A percentile compares a stretch with the other conserved stretches of the same genome.
These are phyloP conservation scores for Drosophila takahashii DNA, from an alignment of 1,140 invertebrate species.

Conservation along the genomic window DNA sequence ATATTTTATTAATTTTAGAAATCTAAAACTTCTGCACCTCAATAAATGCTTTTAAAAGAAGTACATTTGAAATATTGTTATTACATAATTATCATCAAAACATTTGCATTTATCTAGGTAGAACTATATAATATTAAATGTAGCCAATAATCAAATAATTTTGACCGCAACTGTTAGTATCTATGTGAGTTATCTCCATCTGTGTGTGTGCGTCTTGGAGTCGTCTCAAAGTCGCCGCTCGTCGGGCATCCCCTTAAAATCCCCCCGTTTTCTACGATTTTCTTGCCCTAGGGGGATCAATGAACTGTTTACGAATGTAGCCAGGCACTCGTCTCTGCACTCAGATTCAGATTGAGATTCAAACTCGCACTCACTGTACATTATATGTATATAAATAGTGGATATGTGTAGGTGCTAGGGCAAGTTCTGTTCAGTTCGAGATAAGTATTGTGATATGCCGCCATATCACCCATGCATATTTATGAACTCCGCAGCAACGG, in stretches of 20 bases:
- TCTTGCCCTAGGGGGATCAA: conserved; percentile 65
- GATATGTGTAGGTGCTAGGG: conserved; percentile 35
- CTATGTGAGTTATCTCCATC: conserved; percentile 15
- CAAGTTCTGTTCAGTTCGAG: conserved; percentile 16
- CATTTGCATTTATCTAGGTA: no score
- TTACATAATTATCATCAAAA: no score
- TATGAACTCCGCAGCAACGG: conserved; percentile 21
- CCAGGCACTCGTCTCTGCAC: conserved; percentile 41
- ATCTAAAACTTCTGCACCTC: no score
- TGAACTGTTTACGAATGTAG: conserved; percentile 77
- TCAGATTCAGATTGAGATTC: conserved; percentile 32
- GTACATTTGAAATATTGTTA: no score
- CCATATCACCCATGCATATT: conserved; percentile 42
- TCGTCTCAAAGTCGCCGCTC: conserved; percentile 47
- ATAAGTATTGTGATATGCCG: conserved; percentile 44
- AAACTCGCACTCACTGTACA: conserved; percentile 10
- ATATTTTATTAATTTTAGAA: no score
- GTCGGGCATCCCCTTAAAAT: conserved; percentile 27
- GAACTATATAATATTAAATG: neutral
- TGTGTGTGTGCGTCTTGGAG: conserved; percentile 41
- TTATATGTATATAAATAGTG: neutral
- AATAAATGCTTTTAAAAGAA: no score
- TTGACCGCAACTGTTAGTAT: conserved; percentile 11
- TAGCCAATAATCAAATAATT: neutral
- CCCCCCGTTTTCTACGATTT: conserved; percentile 30